phyloP scores from a whole-genome alignment of 2,113 vertebrate genomes.

The Heteronetta atricapilla region DNA sequence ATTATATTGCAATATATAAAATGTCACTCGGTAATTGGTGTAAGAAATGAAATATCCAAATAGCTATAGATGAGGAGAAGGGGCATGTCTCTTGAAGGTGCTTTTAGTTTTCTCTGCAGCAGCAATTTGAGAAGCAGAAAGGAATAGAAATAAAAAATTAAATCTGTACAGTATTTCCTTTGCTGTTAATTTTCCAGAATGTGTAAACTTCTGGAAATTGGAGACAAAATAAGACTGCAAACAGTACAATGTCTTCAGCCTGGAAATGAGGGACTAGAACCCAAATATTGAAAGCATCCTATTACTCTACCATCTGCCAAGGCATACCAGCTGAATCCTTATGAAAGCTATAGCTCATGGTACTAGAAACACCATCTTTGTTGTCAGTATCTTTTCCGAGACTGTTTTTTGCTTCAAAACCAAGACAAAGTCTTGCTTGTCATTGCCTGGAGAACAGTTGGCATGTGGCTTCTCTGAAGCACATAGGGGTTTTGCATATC shows the following conservation, averaged over 20 bases:
- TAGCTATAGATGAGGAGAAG: not conserved
- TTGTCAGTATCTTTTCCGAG: not conserved
- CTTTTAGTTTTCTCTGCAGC: not conserved
- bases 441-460: not conserved
- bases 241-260: not conserved
- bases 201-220: not conserved
- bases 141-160: not conserved
- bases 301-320: not conserved
- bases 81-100: not conserved
- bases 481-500: not conserved
- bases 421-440: not conserved
- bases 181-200: not conserved
- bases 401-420: not conserved
- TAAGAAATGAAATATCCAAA: not conserved
- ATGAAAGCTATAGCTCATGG: not conserved
- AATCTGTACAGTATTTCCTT: not conserved
- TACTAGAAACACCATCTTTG: not conserved
- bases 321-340: not conserved
- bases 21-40: not conserved
- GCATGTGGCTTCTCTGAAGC: not conserved
- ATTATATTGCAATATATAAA: not conserved
- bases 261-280: not conserved
- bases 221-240: not conserved
- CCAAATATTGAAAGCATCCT: not conserved
- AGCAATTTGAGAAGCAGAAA: not conserved